phyloP scores from a whole-genome alignment of 2,888 invertebrate species.

The Seira ritae region DNA sequence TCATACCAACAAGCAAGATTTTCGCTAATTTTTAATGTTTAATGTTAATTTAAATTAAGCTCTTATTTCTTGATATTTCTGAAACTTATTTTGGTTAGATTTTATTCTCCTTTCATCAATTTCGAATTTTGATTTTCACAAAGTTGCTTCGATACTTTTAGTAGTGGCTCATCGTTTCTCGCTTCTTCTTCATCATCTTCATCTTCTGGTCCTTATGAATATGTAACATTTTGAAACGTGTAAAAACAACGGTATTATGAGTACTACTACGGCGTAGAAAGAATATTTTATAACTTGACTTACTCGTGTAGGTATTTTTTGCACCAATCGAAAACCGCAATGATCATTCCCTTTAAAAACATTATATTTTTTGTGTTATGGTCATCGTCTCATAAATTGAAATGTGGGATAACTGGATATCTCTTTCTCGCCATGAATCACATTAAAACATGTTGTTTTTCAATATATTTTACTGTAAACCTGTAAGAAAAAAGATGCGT shows the following conservation, averaged over 20 bases:
- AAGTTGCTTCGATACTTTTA: too few species aligned
- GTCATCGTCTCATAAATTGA: constrained; percentile 27
- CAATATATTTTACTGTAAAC: constrained; percentile 3
- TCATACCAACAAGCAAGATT: too few species aligned
- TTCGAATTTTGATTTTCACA: too few species aligned
- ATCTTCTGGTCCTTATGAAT: background rate
- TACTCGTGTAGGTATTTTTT: constrained; percentile 5
- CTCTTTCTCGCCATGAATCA: constrained; percentile 4
- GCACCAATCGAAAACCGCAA: too few species aligned
- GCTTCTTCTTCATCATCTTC: background rate
- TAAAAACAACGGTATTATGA: constrained; percentile 14
- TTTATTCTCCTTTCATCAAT: too few species aligned
- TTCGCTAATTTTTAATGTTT: too few species aligned
- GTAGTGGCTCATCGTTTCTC: background rate
- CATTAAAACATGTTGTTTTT: constrained; percentile 21
- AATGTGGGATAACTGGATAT: constrained; percentile 43
- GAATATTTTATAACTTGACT: background rate
- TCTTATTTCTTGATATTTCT: too few species aligned
- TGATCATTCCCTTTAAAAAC: background rate
- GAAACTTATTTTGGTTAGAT: too few species aligned
- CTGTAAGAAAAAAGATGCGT: constrained; percentile 9
- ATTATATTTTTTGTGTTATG: background rate
- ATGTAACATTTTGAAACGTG: constrained; percentile 14
- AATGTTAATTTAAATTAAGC: too few species aligned
- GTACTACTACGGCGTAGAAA: constrained; percentile 18